Base-by-base conservation (phyloP, 2,888 invertebrate species). In the Boloria euphrosyne region DNA sequence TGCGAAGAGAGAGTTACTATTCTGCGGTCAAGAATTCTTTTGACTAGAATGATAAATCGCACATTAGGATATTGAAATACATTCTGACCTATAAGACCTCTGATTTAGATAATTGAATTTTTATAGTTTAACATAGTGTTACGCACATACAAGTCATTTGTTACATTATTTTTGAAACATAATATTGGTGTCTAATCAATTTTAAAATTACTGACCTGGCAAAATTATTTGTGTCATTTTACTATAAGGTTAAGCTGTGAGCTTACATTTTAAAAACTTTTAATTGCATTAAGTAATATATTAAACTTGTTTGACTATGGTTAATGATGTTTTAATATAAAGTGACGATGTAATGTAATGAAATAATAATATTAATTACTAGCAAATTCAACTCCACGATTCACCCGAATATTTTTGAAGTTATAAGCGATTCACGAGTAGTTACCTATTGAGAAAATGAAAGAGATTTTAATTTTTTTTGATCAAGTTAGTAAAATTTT, bases 261-360 rank as follows among this genome's bases (percentile, higher is more conserved):
- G 52, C 57, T 66, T 18, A 55, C 18, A 53, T 51, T 51, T 50
- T 62, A 13, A 43, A 62, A 53, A 66, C 18, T 66, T 62, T 66
- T 58, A 53, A 52, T 43, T 62, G 47, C 38, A 62, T 66, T 62
- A 22, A 22, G 22, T n/a, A 18, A 60, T 49, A 16, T 49, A 62
- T 57, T 51, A 62, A 66, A 62, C 57, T 50, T 66, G 43, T 47
- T 47, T 18, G 52, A 66, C 22, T 52, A 57, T 58, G n/a, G 22
- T 57, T 46, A 46, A 46, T 57, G n/a, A 46, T 38, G 18, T 57
- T 46, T 44, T 22, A 46, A 27, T 46, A n/a, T 46, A 16, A 46
- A 27, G 6, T 27, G 46, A 46, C 22, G 46, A 46, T 46, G 3
- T 57, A 46, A 57, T 57, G 46, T 22, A 57, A 46, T 4, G 13